These are phyloP conservation scores for Macquaria australasica DNA, from an alignment of 2,113 vertebrate species.

Conservation along the genomic window DNA sequence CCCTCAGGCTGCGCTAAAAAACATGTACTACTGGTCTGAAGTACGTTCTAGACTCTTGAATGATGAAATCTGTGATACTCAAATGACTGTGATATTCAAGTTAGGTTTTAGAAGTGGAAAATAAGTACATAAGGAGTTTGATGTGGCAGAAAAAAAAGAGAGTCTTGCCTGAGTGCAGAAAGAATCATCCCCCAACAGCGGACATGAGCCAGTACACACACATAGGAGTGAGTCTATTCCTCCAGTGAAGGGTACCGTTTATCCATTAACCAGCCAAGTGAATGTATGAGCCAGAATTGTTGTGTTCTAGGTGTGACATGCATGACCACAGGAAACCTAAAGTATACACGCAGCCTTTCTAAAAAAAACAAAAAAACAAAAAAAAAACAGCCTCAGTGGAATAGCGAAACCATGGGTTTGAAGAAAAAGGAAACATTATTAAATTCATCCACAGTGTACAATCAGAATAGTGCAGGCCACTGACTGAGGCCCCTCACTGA, in stretches of 20 bases:
- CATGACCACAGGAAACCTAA: conserved; percentile 29
- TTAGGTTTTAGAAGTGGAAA: neutral
- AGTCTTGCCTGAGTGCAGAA: conserved; percentile 1
- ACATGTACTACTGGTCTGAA: neutral
- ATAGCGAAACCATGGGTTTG: neutral
- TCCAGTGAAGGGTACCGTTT: conserved; percentile 37
- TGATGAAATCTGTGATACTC: neutral
- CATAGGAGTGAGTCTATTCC: conserved; percentile 23
- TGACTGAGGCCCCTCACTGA: conserved; percentile 38
- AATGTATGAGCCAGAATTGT: conserved; percentile 10
- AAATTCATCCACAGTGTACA: conserved; percentile 35
- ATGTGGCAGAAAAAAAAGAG: neutral
- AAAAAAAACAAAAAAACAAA: neutral
- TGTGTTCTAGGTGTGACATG: conserved; percentile 31
- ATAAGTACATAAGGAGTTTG: neutral
- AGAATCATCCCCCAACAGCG: conserved; percentile 20
- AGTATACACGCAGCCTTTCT: conserved; percentile 14
- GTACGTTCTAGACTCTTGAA: neutral
- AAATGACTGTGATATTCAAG: neutral
- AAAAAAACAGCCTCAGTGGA: neutral
- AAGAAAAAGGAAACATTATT: conserved; percentile 57
- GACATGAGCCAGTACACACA: conserved; percentile 28
- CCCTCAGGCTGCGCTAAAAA: neutral
- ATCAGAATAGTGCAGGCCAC: conserved; percentile 29
- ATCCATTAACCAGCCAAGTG: conserved; percentile 59